Base-by-base conservation (phyloP, 1,140 invertebrate genomes). In the Chelonus insularis region DNA sequence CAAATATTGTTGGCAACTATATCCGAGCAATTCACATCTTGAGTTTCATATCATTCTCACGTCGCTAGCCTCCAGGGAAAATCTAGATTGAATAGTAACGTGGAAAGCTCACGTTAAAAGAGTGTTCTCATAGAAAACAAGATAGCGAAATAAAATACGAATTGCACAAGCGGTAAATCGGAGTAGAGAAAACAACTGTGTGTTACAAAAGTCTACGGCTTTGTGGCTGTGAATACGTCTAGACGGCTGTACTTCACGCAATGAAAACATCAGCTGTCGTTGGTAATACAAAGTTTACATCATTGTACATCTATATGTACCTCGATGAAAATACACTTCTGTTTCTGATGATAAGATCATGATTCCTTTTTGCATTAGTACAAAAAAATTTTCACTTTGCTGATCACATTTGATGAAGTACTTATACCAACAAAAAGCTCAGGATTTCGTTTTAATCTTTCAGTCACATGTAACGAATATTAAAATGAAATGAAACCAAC, bases 201-300 rank as follows among this genome's bases (percentile, higher is more conserved):
- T 29, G 45, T 48, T 48, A 48, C 20, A 48, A 48, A 48, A 48
- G 45, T 48, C 2, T 9, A 29, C 45, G 21, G 20, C 45, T 48
- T 48, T 29, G 45, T 23, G 20, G 45, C 21, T 48, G 45, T 48
- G 45, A 48, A 48, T 48, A 29, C 23, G 45, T 48, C 45, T 48
- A 48, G 45, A 48, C 45, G 45, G 45, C 9, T 48, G 45, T 48
- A 48, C 45, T 48, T 48, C 18, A 45, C 18, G 45, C 45, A n/a
- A 25, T 23, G 21, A 48, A 48, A 20, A 48, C 41, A 21, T 45
- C 45, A 23, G 45, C n/a, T 14, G 45, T 18, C 45, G 23, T n/a
- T 23, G 11, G 20, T n/a, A 21, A 48, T 48, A 23, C 45, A 39
- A 29, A 48, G 45, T 48, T 48, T 48, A 25, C 21, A 9, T 25